Conservation (phyloP, 2,888 invertebrate species). For the Apodemia zela region DNA sequence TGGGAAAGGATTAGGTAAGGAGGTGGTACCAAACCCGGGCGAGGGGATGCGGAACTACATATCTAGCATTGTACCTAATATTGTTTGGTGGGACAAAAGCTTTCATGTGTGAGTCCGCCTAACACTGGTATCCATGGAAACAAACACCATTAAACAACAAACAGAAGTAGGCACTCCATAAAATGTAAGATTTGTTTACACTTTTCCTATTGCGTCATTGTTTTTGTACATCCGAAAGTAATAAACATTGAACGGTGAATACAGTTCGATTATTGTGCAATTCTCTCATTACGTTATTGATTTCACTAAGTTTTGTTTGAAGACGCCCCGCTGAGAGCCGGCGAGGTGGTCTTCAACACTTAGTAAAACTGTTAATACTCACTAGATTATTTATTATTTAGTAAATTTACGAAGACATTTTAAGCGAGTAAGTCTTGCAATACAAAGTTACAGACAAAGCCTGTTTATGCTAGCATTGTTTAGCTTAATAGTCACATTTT, state of each 20-base stretch:
- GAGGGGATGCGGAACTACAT: too few species aligned
- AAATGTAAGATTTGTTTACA: slow-evolving; percentile 18
- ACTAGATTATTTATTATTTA: slow-evolving; percentile 36
- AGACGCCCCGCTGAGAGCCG: slow-evolving; percentile 55
- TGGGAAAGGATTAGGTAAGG: too few species aligned
- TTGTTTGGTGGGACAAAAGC: too few species aligned
- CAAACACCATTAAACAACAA: neutral
- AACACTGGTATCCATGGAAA: neutral
- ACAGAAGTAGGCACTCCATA: slow-evolving; percentile 1
- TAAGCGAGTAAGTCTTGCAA: slow-evolving; percentile 27
- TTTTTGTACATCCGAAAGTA: slow-evolving; percentile 41
- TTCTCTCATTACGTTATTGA: slow-evolving; percentile 75
- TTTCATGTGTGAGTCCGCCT: too few species aligned
- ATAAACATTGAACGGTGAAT: slow-evolving; percentile 42
- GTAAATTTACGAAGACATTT: slow-evolving; percentile 35
- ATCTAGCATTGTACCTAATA: too few species aligned
- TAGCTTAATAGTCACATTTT: slow-evolving; percentile 39
- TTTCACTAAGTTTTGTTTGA: slow-evolving; percentile 65
- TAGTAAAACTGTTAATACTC: slow-evolving; percentile 30
- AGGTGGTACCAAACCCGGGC: too few species aligned
- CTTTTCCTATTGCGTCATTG: slow-evolving; percentile 36
- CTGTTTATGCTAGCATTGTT: slow-evolving; percentile 41
- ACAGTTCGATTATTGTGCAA: slow-evolving; percentile 58
- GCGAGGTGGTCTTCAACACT: slow-evolving; percentile 41
- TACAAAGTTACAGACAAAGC: slow-evolving; percentile 42